Base-by-base conservation (phyloP, 2,888 invertebrate species). In the Caenorhabditis sinica region DNA sequence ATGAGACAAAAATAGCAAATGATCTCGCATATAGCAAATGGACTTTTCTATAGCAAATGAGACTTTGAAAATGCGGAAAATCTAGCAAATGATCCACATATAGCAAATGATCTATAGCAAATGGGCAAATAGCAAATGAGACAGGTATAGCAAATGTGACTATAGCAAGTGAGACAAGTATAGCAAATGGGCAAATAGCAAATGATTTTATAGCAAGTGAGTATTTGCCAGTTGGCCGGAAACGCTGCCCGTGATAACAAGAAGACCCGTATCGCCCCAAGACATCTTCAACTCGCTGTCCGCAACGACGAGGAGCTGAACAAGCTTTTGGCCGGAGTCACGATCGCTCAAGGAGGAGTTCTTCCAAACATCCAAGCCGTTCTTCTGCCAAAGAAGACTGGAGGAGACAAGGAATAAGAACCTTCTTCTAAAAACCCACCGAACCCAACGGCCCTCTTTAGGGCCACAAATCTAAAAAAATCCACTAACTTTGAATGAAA, bases 161-260 rank as follows among this genome's bases (percentile, higher is more conserved):
- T n/a, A n/a, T n/a, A n/a, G n/a, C n/a, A n/a, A n/a, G n/a, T n/a
- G n/a, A n/a, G n/a, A n/a, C n/a, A n/a, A n/a, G n/a, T n/a, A n/a
- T n/a, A n/a, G n/a, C n/a, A n/a, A n/a, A n/a, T n/a, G n/a, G n/a
- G n/a, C n/a, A n/a, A n/a, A n/a, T n/a, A n/a, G n/a, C n/a, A n/a
- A n/a, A n/a, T n/a, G n/a, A n/a, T n/a, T n/a, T n/a, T n/a, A n/a
- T n/a, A n/a, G n/a, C n/a, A n/a, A n/a, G n/a, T n/a, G n/a, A n/a
- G n/a, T n/a, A n/a, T n/a, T n/a, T n/a, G n/a, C n/a, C n/a, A n/a
- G n/a, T n/a, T n/a, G n/a, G 87, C 87, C 51, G 87, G 87, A 23
- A 94, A 94, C 88, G 94, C 94, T 51, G 94, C 94, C 49, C 90
- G 94, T 73, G 94, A 94, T 92, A 94, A 94, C 92, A 94, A 94